These are phyloP conservation scores for Cyrtodaria siliqua DNA, from an alignment of 2,888 invertebrate genomes.

Conservation along the genomic window DNA sequence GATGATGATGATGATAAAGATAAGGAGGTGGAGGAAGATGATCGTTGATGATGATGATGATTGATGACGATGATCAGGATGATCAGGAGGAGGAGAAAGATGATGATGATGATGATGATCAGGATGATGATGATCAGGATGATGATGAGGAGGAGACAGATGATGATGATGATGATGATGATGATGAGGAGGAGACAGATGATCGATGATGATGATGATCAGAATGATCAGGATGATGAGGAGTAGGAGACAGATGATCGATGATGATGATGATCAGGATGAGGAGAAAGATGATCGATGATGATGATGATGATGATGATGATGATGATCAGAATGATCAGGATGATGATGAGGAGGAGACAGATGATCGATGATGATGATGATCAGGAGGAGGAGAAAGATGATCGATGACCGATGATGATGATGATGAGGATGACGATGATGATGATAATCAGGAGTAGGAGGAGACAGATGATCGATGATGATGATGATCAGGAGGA, in stretches of 20 bases:
- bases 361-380: conserved; percentile 7
- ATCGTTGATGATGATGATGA: conserved; percentile 13
- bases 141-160: too few species aligned
- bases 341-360: conserved; percentile 6
- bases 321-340: neutral
- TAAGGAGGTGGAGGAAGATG: conserved; percentile 1
- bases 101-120: neutral
- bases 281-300: conserved; percentile 5
- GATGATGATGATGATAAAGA: conserved; percentile 1
- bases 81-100: neutral
- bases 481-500: too few species aligned
- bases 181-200: too few species aligned
- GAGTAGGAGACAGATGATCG: too few species aligned
- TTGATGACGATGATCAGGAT: too few species aligned
- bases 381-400: neutral
- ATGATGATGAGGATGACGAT: neutral
- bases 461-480: too few species aligned
- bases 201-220: too few species aligned
- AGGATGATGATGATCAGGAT: neutral
- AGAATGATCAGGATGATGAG: too few species aligned
- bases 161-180: too few species aligned
- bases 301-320: conserved; percentile 8
- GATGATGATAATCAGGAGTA: too few species aligned
- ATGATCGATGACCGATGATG: neutral
- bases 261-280: conserved; percentile 2